These are phyloP conservation scores for Actenoides hombroni DNA, from an alignment of 2,113 vertebrate genomes.

Conservation along the genomic window DNA sequence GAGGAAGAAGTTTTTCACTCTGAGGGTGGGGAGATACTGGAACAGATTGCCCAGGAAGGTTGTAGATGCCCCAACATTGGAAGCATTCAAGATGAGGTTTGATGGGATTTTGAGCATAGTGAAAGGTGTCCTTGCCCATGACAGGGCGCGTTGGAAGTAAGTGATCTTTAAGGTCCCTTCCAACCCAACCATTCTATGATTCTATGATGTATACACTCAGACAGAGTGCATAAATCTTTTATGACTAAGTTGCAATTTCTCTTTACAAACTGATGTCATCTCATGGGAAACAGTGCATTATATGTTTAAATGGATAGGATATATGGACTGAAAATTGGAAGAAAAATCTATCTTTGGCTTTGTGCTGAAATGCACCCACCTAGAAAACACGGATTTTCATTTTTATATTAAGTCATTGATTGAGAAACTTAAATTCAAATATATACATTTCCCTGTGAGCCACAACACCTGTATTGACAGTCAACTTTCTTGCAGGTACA, in stretches of 20 bases:
- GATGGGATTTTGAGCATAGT: no score
- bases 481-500: not conserved
- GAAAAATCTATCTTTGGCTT: not conserved
- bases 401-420: not conserved
- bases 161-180: no score
- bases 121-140: no score
- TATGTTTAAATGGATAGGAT: not conserved
- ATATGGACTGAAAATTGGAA: not conserved
- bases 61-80: no score
- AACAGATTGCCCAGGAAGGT: no score
- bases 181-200: no score
- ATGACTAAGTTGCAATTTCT: not conserved
- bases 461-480: not conserved
- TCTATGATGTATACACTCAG: not conserved
- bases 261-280: not conserved
- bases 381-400: no score
- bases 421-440: not conserved
- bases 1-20: no score
- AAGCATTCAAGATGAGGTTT: no score
- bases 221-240: not conserved
- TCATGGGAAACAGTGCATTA: not conserved
- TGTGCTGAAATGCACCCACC: not conserved
- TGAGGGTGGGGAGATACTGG: no score
- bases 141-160: no score
- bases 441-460: not conserved